These are phyloP conservation scores for Pasiphila rectangulata DNA, from an alignment of 2,888 invertebrate genomes.

Conservation along the genomic window DNA sequence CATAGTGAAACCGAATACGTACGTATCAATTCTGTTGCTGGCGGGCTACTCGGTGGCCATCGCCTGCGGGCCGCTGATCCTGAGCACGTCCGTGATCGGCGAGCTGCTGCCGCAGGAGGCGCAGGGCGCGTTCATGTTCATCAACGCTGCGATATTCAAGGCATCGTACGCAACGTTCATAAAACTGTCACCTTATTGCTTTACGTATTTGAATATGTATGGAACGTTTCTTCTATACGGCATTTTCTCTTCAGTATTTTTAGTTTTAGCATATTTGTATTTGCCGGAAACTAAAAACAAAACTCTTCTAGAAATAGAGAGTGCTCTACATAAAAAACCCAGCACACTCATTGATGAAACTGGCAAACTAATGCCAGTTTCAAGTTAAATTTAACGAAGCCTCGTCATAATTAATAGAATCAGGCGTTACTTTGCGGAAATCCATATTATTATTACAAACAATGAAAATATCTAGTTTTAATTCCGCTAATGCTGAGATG, in stretches of 20 bases:
- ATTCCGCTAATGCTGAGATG: too few species aligned
- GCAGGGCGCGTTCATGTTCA: conserved; percentile 33
- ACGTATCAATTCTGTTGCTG: conserved; percentile 34
- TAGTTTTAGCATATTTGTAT: conserved; percentile 38
- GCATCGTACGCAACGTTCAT: conserved; percentile 22
- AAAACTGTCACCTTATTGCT: conserved; percentile 40
- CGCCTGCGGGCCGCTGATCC: conserved; percentile 42
- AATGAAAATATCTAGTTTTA: too few species aligned
- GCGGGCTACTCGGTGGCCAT: conserved; percentile 39
- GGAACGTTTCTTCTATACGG: conserved; percentile 42
- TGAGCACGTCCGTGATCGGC: conserved; percentile 36
- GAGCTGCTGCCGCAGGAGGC: conserved; percentile 40
- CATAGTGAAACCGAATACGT: conserved; percentile 35
- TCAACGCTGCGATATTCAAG: conserved; percentile 21
- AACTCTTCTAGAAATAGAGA: conserved; percentile 46
- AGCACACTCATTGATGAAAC: too few species aligned
- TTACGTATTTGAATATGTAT: conserved; percentile 36
- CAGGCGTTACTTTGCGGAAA: too few species aligned
- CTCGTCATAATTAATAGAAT: too few species aligned
- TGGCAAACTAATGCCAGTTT: too few species aligned
- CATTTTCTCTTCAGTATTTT: conserved; percentile 21
- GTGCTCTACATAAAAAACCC: too few species aligned
- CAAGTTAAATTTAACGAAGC: too few species aligned
- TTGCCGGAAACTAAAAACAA: conserved; percentile 51
- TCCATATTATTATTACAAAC: too few species aligned